A percentile compares a stretch with the other conserved stretches of the same genome.
phyloP scores from a whole-genome alignment of 2,888 invertebrate species.

The Drosophila ochracea region DNA sequence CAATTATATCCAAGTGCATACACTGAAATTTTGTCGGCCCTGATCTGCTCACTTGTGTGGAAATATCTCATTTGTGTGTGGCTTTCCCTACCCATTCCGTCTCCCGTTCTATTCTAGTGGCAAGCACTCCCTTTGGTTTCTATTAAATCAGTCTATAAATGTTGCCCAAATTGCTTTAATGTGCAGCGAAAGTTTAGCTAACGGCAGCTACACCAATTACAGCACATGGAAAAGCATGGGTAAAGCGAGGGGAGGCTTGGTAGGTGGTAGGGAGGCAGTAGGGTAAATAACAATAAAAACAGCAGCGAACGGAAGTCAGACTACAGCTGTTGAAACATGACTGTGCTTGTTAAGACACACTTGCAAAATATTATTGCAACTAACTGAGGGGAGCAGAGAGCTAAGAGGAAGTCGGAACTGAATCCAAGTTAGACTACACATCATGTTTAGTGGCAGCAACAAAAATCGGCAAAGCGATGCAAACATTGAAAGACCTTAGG shows the following conservation, averaged over 20 bases:
- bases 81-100: not conserved
- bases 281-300: slow-evolving; percentile 66
- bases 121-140: slow-evolving; percentile 51
- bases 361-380: slow-evolving; percentile 76
- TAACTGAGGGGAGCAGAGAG: slow-evolving; percentile 3
- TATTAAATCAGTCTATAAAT: slow-evolving; percentile 84
- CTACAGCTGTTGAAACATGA: slow-evolving; percentile 83
- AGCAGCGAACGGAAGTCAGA: slow-evolving; percentile 64
- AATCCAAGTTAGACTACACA: slow-evolving; percentile 18
- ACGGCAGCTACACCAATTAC: slow-evolving; percentile 53
- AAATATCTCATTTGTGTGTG: slow-evolving; percentile 72
- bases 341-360: slow-evolving; percentile 77
- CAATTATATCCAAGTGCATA: slow-evolving; percentile 76
- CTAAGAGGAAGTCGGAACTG: slow-evolving; percentile 1
- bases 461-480: slow-evolving; percentile 26
- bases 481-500: slow-evolving; percentile 50
- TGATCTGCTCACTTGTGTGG: slow-evolving; percentile 73
- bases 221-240: not conserved
- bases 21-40: slow-evolving; percentile 43
- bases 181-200: slow-evolving; percentile 77
- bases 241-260: not conserved
- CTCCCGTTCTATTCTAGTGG: not conserved
- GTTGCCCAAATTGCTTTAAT: slow-evolving; percentile 83
- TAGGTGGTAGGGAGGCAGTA: not conserved
- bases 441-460: slow-evolving; percentile 37